phyloP scores from a whole-genome alignment of 2,888 invertebrate species.

The Drosophila trichaetosa region DNA sequence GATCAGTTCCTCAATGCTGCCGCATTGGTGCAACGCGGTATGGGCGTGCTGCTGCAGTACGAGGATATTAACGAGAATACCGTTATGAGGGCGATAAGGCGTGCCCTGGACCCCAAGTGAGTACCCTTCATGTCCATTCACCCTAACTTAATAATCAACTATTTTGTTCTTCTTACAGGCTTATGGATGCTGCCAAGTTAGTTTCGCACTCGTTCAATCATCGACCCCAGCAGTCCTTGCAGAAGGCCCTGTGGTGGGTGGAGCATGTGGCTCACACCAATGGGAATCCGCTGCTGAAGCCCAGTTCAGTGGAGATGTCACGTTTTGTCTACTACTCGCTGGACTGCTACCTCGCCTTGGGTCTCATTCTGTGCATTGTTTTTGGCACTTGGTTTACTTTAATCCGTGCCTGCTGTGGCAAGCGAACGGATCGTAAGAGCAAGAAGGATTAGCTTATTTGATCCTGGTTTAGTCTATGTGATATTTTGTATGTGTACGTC shows the following conservation, averaged over 20 bases:
- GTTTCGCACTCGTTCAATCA: constrained; percentile 86
- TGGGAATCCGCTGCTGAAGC: constrained; percentile 86
- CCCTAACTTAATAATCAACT: neutral
- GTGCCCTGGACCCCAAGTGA: constrained; percentile 85
- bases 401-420: constrained; percentile 53
- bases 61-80: constrained; percentile 86
- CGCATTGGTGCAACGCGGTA: constrained; percentile 86
- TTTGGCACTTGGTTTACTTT: constrained; percentile 73
- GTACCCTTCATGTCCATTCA: constrained; percentile 47
- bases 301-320: constrained; percentile 83
- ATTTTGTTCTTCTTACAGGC: constrained; percentile 46
- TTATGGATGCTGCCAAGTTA: constrained; percentile 84
- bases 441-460: constrained; percentile 62
- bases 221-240: constrained; percentile 87
- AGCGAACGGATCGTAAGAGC: constrained; percentile 37
- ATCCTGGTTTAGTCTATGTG: constrained; percentile 56
- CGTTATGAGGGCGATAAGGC: constrained; percentile 85
- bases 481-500: constrained; percentile 58
- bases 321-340: constrained; percentile 82
- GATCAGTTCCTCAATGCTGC: constrained; percentile 88
- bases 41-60: constrained; percentile 86
- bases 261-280: constrained; percentile 88
- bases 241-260: constrained; percentile 88
- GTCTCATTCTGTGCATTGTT: constrained; percentile 48
- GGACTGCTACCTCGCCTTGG: constrained; percentile 79